Percentiles rank a stretch among this genome's conserved stretches.
Evolutionary conservation across 2,113 vertebrate species (phyloP).

Genomic region (Murina feae): DNA sequence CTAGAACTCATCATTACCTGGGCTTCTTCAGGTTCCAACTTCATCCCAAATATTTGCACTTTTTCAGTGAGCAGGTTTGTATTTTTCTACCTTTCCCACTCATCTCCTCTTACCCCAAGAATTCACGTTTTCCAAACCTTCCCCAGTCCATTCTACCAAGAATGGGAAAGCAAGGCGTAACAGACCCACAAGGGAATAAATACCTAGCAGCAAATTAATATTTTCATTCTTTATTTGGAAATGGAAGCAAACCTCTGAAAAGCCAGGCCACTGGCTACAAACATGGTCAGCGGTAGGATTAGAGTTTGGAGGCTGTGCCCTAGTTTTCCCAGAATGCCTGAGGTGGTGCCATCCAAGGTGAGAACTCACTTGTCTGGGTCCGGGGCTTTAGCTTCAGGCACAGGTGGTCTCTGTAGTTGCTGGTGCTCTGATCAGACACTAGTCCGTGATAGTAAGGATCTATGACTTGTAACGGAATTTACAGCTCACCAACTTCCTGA

Average conservation of each 20-base stretch:
- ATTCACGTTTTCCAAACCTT: background rate
- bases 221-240: slow-evolving; percentile 61
- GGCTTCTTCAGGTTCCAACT: background rate
- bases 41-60: background rate
- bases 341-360: background rate
- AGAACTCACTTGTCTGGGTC: background rate
- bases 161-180: background rate
- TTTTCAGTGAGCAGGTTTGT: background rate
- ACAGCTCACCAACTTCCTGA: slow-evolving; percentile 13
- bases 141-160: background rate
- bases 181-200: background rate
- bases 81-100: background rate
- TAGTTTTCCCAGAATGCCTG: background rate
- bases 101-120: background rate
- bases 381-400: background rate
- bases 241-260: slow-evolving; percentile 34
- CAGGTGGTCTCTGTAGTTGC: background rate
- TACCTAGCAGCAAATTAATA: background rate
- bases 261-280: background rate
- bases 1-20: background rate
- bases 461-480: background rate
- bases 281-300: background rate
- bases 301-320: background rate
- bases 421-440: background rate
- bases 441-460: background rate